phyloP scores from a whole-genome alignment of 2,888 invertebrate species.

The Scaptomyza flava region DNA sequence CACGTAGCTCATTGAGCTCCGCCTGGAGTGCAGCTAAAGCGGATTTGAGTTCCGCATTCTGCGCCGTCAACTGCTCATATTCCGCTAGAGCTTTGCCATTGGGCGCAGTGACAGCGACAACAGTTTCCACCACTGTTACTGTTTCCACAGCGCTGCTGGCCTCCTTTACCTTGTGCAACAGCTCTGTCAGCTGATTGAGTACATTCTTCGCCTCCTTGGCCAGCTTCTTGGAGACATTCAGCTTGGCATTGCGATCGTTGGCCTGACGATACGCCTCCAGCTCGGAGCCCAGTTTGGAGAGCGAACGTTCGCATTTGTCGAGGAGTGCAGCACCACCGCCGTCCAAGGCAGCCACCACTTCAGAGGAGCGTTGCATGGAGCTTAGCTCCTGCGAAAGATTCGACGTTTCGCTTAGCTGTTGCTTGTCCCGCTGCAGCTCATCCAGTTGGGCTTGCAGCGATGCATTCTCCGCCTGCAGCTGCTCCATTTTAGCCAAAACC shows the following conservation, averaged over 20 bases:
- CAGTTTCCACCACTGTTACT: constrained; percentile 78
- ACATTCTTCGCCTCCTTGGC: constrained; percentile 83
- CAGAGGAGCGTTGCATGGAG: constrained; percentile 80
- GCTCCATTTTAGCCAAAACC: constrained; percentile 89
- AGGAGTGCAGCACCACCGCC: constrained; percentile 70
- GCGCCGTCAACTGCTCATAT: constrained; percentile 81
- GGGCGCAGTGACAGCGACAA: constrained; percentile 81
- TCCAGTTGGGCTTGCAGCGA: constrained; percentile 81
- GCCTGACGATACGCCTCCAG: constrained; percentile 83
- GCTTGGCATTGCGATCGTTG: constrained; percentile 82
- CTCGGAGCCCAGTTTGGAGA: constrained; percentile 81
- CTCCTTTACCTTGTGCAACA: constrained; percentile 81
- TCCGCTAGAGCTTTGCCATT: constrained; percentile 82
- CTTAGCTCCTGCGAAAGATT: constrained; percentile 79
- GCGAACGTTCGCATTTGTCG: constrained; percentile 80
- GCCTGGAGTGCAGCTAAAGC: constrained; percentile 65
- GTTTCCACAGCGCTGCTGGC: constrained; percentile 80
- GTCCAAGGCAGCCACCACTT: constrained; percentile 77
- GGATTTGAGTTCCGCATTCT: constrained; percentile 77
- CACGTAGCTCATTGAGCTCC: constrained; percentile 66
- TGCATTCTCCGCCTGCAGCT: constrained; percentile 87
- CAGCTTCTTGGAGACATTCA: constrained; percentile 82
- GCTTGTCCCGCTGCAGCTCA: constrained; percentile 85
- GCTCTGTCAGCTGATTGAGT: constrained; percentile 78
- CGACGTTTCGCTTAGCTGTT: constrained; percentile 71